These are phyloP conservation scores for Cheiracanthium punctorium DNA, from an alignment of 2,888 invertebrate species.

Conservation along the genomic window DNA sequence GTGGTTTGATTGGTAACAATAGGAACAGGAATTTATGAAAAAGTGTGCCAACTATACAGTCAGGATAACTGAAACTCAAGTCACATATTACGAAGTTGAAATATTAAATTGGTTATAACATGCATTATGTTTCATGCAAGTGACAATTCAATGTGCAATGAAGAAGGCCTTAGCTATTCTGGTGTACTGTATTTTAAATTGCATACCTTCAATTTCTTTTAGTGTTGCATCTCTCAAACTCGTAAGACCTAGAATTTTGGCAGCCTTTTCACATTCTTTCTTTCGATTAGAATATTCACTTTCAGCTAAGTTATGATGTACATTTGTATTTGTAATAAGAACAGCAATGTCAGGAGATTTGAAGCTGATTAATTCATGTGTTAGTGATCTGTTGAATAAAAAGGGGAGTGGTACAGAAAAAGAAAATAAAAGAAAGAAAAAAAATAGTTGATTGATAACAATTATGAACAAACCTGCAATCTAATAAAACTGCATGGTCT, in stretches of 20 bases:
- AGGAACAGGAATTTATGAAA: no score
- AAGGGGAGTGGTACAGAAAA: background rate
- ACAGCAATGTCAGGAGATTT: constrained; percentile 83
- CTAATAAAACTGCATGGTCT: constrained; percentile 88
- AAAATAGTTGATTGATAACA: no score
- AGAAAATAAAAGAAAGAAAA: no score
- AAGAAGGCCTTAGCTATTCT: no score
- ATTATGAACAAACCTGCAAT: constrained; percentile 85
- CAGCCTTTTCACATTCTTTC: constrained; percentile 80
- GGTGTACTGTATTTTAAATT: no score
- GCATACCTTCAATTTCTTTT: constrained; percentile 84
- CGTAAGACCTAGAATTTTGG: constrained; percentile 82
- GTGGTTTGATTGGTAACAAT: no score
- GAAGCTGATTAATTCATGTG: constrained; percentile 85
- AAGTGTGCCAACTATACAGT: no score
- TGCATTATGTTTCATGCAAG: no score
- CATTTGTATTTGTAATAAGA: constrained; percentile 92
- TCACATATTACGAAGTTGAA: no score
- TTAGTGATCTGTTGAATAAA: constrained; percentile 81
- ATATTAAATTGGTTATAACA: no score
- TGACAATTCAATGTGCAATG: no score
- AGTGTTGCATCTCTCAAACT: constrained; percentile 85
- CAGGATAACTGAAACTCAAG: no score
- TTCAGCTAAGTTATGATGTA: constrained; percentile 90
- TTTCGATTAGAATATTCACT: constrained; percentile 91